These are phyloP conservation scores for Drosophila picticornis DNA, from an alignment of 2,888 invertebrate genomes.

Conservation along the genomic window DNA sequence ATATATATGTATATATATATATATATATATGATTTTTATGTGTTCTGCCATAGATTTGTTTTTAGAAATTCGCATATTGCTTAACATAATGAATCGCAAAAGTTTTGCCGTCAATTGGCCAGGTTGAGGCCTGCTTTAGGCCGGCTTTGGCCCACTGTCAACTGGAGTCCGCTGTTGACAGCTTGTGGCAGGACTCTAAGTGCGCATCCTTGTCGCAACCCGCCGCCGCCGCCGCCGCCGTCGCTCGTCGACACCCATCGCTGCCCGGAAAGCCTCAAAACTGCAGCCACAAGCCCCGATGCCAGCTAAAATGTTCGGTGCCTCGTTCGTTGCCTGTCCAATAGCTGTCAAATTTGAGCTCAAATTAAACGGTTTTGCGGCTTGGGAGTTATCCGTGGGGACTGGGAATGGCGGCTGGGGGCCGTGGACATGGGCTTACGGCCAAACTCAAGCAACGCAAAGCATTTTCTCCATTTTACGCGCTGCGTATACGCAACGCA, in stretches of 20 bases:
- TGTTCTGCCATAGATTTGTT: not conserved
- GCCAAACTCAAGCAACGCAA: constrained; percentile 32
- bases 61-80: not conserved
- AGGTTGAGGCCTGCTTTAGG: constrained; percentile 7
- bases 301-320: not conserved
- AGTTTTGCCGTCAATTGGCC: not conserved
- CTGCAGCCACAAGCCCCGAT: constrained; percentile 38
- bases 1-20: no score
- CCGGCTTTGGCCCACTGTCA: constrained; percentile 11
- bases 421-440: constrained; percentile 1
- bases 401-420: no score
- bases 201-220: constrained; percentile 16
- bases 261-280: constrained; percentile 41
- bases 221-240: constrained; percentile 1
- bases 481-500: constrained; percentile 42
- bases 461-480: constrained; percentile 23
- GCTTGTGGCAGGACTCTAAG: constrained; percentile 17
- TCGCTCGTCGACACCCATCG: constrained; percentile 4
- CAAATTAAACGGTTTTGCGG: constrained; percentile 60
- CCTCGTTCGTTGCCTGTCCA: constrained; percentile 53
- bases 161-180: constrained; percentile 17
- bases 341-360: constrained; percentile 74
- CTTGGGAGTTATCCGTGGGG: not conserved
- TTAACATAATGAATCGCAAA: not conserved
- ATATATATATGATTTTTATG: not conserved